A percentile compares a stretch with the other conserved stretches of the same genome.
These are phyloP conservation scores for Nomada ruficornis DNA, from an alignment of 2,888 invertebrate species.

Conservation along the genomic window DNA sequence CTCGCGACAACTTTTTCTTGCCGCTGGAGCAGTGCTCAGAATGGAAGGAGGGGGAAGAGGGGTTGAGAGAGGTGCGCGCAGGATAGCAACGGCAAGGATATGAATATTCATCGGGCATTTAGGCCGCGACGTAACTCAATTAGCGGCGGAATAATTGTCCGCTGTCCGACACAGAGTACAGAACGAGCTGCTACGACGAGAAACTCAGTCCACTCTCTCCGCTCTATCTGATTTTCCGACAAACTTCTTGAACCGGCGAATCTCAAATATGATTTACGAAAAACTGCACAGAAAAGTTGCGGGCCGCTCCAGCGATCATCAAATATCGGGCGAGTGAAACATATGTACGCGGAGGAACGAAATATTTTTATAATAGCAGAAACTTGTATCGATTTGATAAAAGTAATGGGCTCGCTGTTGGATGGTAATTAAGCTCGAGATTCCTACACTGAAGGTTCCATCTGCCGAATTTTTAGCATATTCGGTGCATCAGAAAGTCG, in stretches of 20 bases:
- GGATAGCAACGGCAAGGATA: slow-evolving; percentile 60
- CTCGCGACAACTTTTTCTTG: slow-evolving; percentile 73
- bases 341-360: neutral
- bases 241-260: slow-evolving; percentile 70
- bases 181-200: slow-evolving; percentile 64
- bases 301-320: slow-evolving; percentile 16
- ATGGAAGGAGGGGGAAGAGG: neutral
- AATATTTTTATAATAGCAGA: no score
- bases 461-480: no score
- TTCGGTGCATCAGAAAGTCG: no score
- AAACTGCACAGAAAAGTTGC: slow-evolving; percentile 22
- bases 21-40: slow-evolving; percentile 31
- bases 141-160: slow-evolving; percentile 79
- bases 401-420: no score
- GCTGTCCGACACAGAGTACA: slow-evolving; percentile 70
- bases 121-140: slow-evolving; percentile 79
- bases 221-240: slow-evolving; percentile 69
- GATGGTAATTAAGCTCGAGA: no score
- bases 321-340: neutral
- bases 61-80: slow-evolving; percentile 25
- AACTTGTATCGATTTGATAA: neutral
- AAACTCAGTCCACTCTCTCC: slow-evolving; percentile 50
- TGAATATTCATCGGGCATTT: slow-evolving; percentile 81
- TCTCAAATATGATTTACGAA: slow-evolving; percentile 60
- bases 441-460: no score